Conservation (phyloP, 2,888 invertebrate genomes). For the Conops quadrifasciatus region DNA sequence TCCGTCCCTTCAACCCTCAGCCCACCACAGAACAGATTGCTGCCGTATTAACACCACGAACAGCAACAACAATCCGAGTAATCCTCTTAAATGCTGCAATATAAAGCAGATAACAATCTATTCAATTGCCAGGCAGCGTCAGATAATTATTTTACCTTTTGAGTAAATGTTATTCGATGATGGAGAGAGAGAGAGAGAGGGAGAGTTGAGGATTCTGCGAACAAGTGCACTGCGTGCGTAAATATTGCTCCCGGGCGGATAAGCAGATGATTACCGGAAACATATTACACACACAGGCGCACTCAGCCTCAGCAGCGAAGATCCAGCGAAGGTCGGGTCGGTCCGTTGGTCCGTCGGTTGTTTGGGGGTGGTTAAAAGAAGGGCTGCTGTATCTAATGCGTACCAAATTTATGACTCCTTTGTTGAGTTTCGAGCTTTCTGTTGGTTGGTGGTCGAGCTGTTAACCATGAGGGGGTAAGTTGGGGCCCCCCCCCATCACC, state of each 20-base stretch:
- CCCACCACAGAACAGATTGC: neutral
- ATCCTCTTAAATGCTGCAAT: constrained; percentile 34
- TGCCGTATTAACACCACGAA: neutral
- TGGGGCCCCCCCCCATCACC: too few relatives aligned
- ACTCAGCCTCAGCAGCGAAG: too few relatives aligned
- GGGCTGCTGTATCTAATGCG: constrained; percentile 60
- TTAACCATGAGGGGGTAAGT: neutral
- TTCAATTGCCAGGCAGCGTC: constrained; percentile 59
- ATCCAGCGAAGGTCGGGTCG: constrained; percentile 18
- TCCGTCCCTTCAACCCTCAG: neutral
- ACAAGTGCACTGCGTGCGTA: constrained; percentile 56
- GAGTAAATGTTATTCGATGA: constrained; percentile 28
- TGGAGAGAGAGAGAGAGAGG: constrained; percentile 10
- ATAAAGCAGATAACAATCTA: constrained; percentile 56
- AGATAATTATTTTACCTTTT: constrained; percentile 59
- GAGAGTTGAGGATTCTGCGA: constrained; percentile 39
- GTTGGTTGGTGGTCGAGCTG: neutral
- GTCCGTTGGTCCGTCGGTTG: constrained; percentile 9
- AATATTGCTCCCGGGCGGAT: constrained; percentile 63
- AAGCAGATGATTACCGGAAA: constrained; percentile 56
- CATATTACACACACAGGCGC: neutral
- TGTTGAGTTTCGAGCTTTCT: constrained; percentile 32
- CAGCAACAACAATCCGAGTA: neutral
- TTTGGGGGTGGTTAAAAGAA: constrained; percentile 29
- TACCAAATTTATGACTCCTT: constrained; percentile 59